Evolutionary conservation across 2,113 vertebrate species (phyloP).

Genomic region (Cygnus atratus): DNA sequence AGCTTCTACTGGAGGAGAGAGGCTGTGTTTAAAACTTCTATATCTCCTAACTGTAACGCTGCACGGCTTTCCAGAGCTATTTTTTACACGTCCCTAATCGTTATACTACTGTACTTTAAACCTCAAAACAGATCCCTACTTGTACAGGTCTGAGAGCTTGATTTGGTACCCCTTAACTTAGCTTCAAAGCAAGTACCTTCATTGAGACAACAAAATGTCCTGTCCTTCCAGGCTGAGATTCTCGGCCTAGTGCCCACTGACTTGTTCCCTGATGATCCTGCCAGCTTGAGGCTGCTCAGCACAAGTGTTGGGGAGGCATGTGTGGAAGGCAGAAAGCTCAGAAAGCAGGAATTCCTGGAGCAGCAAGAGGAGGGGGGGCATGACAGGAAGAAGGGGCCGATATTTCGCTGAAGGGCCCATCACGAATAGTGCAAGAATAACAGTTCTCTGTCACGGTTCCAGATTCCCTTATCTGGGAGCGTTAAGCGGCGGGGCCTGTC

Average conservation of each 20-base stretch:
- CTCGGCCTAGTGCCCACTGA: background rate
- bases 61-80: background rate
- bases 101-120: background rate
- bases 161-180: background rate
- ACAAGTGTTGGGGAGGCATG: background rate
- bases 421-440: background rate
- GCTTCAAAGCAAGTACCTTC: background rate
- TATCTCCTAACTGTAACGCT: background rate
- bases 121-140: background rate
- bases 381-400: constrained; percentile 31
- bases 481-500: background rate
- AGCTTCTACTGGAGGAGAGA: background rate
- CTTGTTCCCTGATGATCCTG: background rate
- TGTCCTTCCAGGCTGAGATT: background rate
- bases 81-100: background rate
- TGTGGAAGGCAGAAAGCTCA: background rate
- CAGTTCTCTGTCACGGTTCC: background rate
- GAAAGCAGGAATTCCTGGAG: constrained; percentile 24
- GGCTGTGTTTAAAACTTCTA: background rate
- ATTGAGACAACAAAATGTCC: background rate
- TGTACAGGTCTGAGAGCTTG: background rate
- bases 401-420: background rate
- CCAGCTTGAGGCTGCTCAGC: background rate
- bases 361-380: background rate
- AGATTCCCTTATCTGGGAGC: constrained; percentile 13